These are phyloP conservation scores for Zonitis immaculata DNA, from an alignment of 2,888 invertebrate genomes.

Conservation along the genomic window DNA sequence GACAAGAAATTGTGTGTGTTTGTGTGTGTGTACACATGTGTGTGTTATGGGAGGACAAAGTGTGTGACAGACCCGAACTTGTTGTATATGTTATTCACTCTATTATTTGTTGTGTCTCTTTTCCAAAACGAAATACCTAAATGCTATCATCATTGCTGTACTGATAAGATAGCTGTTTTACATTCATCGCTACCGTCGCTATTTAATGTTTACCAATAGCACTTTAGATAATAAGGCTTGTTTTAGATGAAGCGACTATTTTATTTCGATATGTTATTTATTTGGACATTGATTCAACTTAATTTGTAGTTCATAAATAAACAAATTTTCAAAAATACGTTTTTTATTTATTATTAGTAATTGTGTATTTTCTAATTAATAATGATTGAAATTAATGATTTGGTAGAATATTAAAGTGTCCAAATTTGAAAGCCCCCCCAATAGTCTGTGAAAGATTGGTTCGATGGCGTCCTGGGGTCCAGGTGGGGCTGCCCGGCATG, in stretches of 20 bases:
- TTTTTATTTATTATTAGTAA: too few relatives aligned
- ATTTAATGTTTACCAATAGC: conserved; percentile 42
- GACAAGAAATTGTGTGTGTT: too few relatives aligned
- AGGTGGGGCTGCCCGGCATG: conserved; percentile 44
- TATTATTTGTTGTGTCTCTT: conserved; percentile 16
- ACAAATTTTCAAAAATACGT: too few relatives aligned
- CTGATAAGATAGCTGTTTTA: conserved; percentile 46
- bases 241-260: conserved; percentile 15
- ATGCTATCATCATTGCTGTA: conserved; percentile 41
- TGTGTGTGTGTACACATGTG: too few relatives aligned
- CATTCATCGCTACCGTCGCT: conserved; percentile 41
- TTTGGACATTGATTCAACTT: background rate
- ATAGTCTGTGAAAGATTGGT: conserved; percentile 26
- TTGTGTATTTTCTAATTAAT: conserved; percentile 29
- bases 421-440: conserved; percentile 34
- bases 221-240: conserved; percentile 40
- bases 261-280: conserved; percentile 8
- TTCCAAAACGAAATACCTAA: conserved; percentile 29
- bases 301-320: too few relatives aligned
- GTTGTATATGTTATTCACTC: conserved; percentile 18
- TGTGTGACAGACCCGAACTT: conserved; percentile 42
- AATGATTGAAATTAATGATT: conserved; percentile 41
- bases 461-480: conserved; percentile 7
- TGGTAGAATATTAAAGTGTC: conserved; percentile 42
- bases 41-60: conserved; percentile 1